Evolutionary conservation across 2,888 invertebrate species (phyloP), one percentile per base, ranked within the genome.

Genomic region (Athrips mouffetella): DNA sequence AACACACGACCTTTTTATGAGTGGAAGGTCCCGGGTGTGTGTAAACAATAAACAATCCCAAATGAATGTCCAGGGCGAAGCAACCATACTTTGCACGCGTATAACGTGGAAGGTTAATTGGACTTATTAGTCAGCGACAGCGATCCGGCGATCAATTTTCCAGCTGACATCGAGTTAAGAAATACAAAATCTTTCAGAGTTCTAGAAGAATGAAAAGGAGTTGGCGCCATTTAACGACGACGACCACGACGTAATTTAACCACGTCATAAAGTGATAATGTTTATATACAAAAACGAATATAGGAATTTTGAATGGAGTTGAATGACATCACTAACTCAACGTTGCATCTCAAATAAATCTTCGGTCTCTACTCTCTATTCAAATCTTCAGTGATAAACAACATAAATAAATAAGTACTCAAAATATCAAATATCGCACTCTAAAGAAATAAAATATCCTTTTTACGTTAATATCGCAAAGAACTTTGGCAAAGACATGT

Each of bases 1-100:
- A 70, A 62, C 63, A 63, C 60, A 67, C 67, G 63, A 62, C 65
- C 67, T 65, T 74, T 69, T 76, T 72, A 76, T 62, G 68, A 73
- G 69, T 73, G 71, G 70, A 78, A 79, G 70, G 70, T 73, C 67
- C 60, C 68, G 59, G 53, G 55, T 56, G 60, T 67, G 62, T 65
- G 72, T 45, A 39, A 47, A 47, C 44, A 44, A 23, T 16, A 15
- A 73, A 70, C 71, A 72, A 67, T 67, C 73, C 70, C 63, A 62
- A 59, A 56, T 61, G 63, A 55, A 58, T 58, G 51, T 58, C 60
- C 67, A 69, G 64, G 68, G 67, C 62, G 63, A 68, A 63, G 60
- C 63, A 59, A 58, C 52, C 50, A 54, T 52, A 47, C 55, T 49
- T 51, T 48, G 48, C 48, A 45, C 49, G 41, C 18, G 35, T 21